Conservation (phyloP, 2,888 invertebrate genomes). For the Thecocarcelia acutangulata region DNA sequence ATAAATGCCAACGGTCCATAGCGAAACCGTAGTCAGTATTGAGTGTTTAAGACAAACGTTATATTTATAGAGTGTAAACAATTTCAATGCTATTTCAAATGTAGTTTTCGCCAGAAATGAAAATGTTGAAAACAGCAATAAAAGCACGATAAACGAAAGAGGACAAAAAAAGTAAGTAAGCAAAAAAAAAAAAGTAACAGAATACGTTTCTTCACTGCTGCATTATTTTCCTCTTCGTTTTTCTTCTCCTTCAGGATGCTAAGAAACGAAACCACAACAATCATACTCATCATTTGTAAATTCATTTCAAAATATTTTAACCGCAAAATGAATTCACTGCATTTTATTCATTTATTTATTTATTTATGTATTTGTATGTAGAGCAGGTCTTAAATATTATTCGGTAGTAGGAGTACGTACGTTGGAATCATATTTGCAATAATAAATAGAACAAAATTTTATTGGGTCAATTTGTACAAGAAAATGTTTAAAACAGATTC, state of each 20-base stretch:
- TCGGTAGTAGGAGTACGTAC: neutral
- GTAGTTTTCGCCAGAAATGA: conserved; percentile 6
- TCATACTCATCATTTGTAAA: conserved; percentile 46
- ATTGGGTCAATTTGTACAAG: conserved; percentile 67
- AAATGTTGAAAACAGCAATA: conserved; percentile 6
- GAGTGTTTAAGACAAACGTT: conserved; percentile 25
- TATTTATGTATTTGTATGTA: conserved; percentile 13
- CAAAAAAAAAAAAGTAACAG: neutral
- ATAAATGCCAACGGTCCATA: neutral
- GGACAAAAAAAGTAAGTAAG: neutral
- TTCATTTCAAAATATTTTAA: conserved; percentile 9
- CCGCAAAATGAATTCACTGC: conserved; percentile 15
- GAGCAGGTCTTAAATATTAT: conserved; percentile 1
- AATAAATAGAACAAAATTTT: conserved; percentile 41
- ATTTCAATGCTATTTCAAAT: neutral
- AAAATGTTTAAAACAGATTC: conserved; percentile 37
- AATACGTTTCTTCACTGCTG: neutral
- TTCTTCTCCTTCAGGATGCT: conserved; percentile 1
- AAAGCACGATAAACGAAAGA: neutral
- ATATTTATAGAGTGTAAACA: conserved; percentile 15
- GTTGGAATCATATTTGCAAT: neutral
- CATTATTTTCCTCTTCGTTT: no score
- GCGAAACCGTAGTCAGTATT: neutral
- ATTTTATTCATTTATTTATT: neutral
- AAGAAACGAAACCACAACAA: conserved; percentile 44